Conservation (phyloP, 2,113 vertebrate genomes). For the Drymodes brunneopygia region DNA sequence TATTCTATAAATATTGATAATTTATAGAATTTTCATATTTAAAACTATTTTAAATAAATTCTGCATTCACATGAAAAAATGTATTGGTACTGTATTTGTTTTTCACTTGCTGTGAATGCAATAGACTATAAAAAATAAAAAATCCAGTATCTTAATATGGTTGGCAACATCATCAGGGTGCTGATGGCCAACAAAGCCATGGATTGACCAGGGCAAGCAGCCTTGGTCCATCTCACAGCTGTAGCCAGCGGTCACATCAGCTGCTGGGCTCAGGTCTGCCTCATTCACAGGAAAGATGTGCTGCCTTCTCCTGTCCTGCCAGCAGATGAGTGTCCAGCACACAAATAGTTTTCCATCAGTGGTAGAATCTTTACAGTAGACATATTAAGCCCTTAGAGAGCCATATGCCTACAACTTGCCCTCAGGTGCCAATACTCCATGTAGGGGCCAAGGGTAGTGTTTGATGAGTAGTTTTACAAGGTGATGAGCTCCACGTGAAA, state of each 20-base stretch:
- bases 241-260: accelerated
- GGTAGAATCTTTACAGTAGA: background rate
- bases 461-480: background rate
- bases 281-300: background rate
- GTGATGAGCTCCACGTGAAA: background rate
- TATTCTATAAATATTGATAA: background rate
- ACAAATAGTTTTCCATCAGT: background rate
- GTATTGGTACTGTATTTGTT: background rate
- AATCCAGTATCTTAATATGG: background rate
- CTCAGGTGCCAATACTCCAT: background rate
- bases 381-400: background rate
- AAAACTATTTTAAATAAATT: constrained; percentile 21
- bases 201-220: background rate
- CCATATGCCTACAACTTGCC: background rate
- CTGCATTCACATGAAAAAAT: background rate
- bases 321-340: background rate
- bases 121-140: background rate
- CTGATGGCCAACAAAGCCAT: background rate
- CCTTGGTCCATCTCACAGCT: accelerated
- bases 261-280: background rate
- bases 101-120: background rate
- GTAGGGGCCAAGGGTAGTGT: background rate
- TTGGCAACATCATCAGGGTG: background rate
- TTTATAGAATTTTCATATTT: constrained; percentile 7
- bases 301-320: background rate